Conservation (phyloP, 53 echinoderm and acorn worm species). For the Echinarachnius parma region DNA sequence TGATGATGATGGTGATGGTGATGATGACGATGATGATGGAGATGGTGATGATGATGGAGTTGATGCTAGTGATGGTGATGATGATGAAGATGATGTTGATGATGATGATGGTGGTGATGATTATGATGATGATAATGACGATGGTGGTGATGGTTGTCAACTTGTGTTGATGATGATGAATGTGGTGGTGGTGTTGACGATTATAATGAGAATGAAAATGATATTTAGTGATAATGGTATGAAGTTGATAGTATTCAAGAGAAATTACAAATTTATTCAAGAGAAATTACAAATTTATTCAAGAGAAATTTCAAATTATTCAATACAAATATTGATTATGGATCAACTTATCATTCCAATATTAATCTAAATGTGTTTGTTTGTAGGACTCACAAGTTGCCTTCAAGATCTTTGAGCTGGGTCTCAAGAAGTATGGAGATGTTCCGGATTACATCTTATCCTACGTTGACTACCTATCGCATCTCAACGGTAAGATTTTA, state of each 20-base stretch:
- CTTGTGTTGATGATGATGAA: no score
- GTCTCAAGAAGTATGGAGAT: slow-evolving; percentile 90
- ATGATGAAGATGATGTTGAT: background rate
- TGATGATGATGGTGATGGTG: background rate
- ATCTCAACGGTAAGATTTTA: slow-evolving; percentile 83
- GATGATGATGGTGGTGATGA: background rate
- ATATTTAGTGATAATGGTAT: no score
- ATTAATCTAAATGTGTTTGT: slow-evolving; percentile 7
- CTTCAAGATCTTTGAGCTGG: slow-evolving; percentile 98
- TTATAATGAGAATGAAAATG: no score
- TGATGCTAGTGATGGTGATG: background rate
- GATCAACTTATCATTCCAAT: no score
- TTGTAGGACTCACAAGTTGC: slow-evolving; percentile 86
- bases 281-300: no score
- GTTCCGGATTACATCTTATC: slow-evolving; percentile 85
- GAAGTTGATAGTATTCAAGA: no score
- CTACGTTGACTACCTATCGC: slow-evolving; percentile 93
- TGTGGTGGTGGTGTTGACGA: no score
- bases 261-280: no score
- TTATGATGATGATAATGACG: background rate
- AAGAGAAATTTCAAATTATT: no score
- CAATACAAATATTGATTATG: no score
- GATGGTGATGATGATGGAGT: background rate
- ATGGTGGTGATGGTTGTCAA: no score
- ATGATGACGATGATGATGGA: background rate